Base-by-base conservation (phyloP, 2,113 vertebrate species). In the Echinops telfairi region DNA sequence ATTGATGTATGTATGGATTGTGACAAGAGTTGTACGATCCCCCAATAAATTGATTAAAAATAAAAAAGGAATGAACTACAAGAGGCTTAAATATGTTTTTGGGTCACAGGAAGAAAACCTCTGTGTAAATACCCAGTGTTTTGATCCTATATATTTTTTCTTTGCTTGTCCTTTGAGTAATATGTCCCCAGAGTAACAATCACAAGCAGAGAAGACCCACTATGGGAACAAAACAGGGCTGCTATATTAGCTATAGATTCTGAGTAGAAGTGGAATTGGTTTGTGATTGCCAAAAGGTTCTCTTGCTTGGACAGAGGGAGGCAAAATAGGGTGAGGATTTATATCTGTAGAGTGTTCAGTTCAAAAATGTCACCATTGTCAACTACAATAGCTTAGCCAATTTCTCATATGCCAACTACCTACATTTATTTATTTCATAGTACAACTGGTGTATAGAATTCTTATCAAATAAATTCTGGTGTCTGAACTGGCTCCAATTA, bases 41-140 rank as follows among this genome's bases (percentile, higher is more conserved):
- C 40, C 7, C 40, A 40, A 40, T 40, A 40, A 40, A 40, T 4
- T 40, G 40, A 40, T 40, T 40, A 4, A 40, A 40, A 40, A 40
- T 4, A 40, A 40, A 40, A n/a, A n/a, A n/a, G n/a, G n/a, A n/a
- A n/a, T n/a, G 14, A 75, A 62, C n/a, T 76, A 84, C 25, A 78
- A 73, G 43, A 62, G n/a, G 11, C 17, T 90, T 78, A 77, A 64
- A 40, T 79, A 75, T 64, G 22, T 76, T 90, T 87, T 85, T 36
- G 11, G 19, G 47, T 43, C n/a, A 27, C 43, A n/a, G 76, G 73
- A 82, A 90, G 86, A 92, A 92, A 90, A 38, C 16, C 12, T 89
- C 75, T 68, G 12, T 19, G 36, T 82, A 86, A 85, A 90, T 33
- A 31, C 16, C 29, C 43, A 62, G 15, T 11, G 12, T 82, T 87